phyloP scores from a whole-genome alignment of 2,113 vertebrate genomes.

The Nothobranchius furzeri region DNA sequence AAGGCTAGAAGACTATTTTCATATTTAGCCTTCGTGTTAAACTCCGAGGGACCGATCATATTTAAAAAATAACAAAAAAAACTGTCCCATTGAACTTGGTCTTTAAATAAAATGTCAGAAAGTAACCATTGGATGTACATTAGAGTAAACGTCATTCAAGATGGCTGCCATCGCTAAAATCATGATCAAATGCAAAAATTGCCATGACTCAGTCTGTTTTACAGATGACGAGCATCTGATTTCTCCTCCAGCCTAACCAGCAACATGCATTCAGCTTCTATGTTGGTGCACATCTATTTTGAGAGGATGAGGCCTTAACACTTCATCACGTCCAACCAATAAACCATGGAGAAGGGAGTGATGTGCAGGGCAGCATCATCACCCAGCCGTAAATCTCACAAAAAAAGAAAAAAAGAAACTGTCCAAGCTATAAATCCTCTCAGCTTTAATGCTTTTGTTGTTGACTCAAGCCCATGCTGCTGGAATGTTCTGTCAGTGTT shows the following conservation, averaged over 20 bases:
- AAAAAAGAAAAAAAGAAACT: not conserved
- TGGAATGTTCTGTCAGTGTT: conserved; percentile 28
- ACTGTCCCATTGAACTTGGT: too few relatives aligned
- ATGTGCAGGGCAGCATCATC: conserved; percentile 18
- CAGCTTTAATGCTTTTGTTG: not conserved
- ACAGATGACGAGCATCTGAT: too few relatives aligned
- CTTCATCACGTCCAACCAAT: conserved; percentile 47
- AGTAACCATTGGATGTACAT: too few relatives aligned
- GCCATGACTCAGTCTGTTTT: too few relatives aligned
- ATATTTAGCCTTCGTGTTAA: too few relatives aligned
- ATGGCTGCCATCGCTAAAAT: too few relatives aligned
- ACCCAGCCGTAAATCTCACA: conserved; percentile 20
- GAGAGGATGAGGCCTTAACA: conserved; percentile 45
- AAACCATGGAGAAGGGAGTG: conserved; percentile 45
- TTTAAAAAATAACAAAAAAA: too few relatives aligned
- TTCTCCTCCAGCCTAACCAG: not conserved
- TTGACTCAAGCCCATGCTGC: not conserved
- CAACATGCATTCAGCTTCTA: not conserved
- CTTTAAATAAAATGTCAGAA: too few relatives aligned
- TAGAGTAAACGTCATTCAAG: too few relatives aligned
- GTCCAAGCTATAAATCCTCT: not conserved
- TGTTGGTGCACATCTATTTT: conserved; percentile 53
- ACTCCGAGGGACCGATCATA: too few relatives aligned
- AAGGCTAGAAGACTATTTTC: too few relatives aligned
- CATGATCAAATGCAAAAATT: too few relatives aligned